These are phyloP conservation scores for Semaprochilodus insignis DNA, from an alignment of 2,797 vertebrate genomes.

Conservation along the genomic window DNA sequence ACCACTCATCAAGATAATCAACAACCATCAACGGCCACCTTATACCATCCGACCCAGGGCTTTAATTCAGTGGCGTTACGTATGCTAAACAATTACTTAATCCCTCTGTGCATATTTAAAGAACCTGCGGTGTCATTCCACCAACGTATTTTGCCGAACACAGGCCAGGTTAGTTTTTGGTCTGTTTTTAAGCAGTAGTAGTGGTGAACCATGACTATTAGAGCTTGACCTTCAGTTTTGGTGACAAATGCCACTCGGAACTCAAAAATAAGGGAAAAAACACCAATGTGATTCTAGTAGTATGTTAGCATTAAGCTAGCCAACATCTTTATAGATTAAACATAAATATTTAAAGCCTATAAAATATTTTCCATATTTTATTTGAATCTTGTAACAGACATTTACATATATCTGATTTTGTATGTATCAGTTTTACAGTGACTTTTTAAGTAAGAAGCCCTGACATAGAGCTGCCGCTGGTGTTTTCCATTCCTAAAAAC, in stretches of 20 bases:
- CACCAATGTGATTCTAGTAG: no score
- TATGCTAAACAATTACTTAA: slow-evolving; percentile 60
- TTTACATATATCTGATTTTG: no score
- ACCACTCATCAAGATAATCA: slow-evolving; percentile 47
- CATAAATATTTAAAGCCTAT: no score
- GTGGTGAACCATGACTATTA: not conserved
- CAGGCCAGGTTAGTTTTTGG: slow-evolving; percentile 43
- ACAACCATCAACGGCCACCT: slow-evolving; percentile 45
- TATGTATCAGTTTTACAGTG: no score
- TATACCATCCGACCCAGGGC: slow-evolving; percentile 41
- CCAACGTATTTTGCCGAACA: slow-evolving; percentile 50
- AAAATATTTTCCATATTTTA: no score
- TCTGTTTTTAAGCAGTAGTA: slow-evolving; percentile 2
- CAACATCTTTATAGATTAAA: no score
- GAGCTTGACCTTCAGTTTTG: not conserved
- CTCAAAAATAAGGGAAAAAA: no score
- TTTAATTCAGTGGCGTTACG: slow-evolving; percentile 49
- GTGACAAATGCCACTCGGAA: no score
- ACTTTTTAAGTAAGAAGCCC: not conserved
- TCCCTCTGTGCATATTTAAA: slow-evolving; percentile 68
- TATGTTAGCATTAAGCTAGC: no score
- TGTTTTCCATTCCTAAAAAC: no score
- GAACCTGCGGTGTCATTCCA: slow-evolving; percentile 46
- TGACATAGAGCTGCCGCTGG: no score
- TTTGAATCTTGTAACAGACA: no score